These are phyloP conservation scores for Lasioglossum pauxillum DNA, from an alignment of 2,888 invertebrate genomes.

Conservation along the genomic window DNA sequence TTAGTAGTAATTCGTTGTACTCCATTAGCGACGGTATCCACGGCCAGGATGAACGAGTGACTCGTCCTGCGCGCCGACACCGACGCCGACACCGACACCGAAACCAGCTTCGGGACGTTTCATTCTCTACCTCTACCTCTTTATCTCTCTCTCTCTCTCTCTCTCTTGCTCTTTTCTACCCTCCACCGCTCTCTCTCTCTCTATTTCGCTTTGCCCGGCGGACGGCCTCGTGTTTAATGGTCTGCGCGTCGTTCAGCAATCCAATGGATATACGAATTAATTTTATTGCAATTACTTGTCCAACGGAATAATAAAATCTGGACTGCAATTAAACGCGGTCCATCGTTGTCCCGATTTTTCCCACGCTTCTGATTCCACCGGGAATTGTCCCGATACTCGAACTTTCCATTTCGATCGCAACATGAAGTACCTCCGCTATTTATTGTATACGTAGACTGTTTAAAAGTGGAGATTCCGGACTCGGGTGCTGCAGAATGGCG, in stretches of 20 bases:
- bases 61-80: slow-evolving; percentile 23
- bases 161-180: background rate
- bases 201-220: slow-evolving; percentile 23
- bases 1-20: slow-evolving; percentile 65
- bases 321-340: background rate
- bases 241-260: slow-evolving; percentile 19
- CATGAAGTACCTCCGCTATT: background rate
- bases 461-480: background rate
- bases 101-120: slow-evolving; percentile 25
- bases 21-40: slow-evolving; percentile 60
- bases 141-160: background rate
- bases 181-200: background rate
- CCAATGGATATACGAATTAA: slow-evolving; percentile 37
- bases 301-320: slow-evolving; percentile 23
- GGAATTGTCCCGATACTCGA: background rate
- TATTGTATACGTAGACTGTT: background rate
- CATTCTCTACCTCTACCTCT: background rate
- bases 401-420: slow-evolving; percentile 17
- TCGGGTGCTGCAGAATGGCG: background rate
- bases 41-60: slow-evolving; percentile 33
- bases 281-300: slow-evolving; percentile 39
- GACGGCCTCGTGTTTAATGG: slow-evolving; percentile 41
- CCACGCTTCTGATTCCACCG: background rate
- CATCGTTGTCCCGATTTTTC: background rate
- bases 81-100: background rate